phyloP scores from a whole-genome alignment of 2,113 vertebrate genomes.

The Anguilla japonica region DNA sequence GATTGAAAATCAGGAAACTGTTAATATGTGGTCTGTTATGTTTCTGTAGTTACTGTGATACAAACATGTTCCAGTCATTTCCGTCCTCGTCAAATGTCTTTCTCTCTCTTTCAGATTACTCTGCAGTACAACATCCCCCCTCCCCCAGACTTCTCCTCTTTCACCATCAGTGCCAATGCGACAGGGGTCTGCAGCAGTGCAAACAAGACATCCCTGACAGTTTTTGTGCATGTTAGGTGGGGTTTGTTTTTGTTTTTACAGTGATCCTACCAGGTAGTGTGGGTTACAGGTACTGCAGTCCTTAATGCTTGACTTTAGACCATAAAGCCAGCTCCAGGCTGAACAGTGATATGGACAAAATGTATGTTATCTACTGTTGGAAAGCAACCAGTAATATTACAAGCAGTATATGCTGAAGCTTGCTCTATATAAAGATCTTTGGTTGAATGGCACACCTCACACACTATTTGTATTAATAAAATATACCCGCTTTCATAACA shows the following conservation, averaged over 20 bases:
- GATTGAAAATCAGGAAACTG: not conserved
- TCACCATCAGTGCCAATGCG: not conserved
- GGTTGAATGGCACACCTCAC: too few species aligned
- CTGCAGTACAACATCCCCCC: constrained; percentile 46
- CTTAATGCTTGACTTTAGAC: too few species aligned
- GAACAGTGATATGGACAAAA: too few species aligned
- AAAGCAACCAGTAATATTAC: too few species aligned
- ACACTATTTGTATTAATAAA: too few species aligned
- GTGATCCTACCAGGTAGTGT: too few species aligned
- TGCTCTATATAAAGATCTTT: too few species aligned
- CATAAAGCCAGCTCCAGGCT: too few species aligned
- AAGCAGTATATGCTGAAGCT: too few species aligned
- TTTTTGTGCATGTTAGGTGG: not conserved
- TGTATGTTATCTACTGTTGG: too few species aligned
- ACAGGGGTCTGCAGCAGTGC: constrained; percentile 29
- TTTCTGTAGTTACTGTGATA: not conserved
- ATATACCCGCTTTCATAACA: too few species aligned
- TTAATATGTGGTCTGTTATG: not conserved
- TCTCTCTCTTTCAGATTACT: constrained; percentile 29
- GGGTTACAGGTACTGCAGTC: too few species aligned
- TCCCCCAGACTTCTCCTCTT: constrained; percentile 27
- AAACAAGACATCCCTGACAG: not conserved
- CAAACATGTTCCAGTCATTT: not conserved
- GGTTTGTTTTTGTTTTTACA: not conserved
- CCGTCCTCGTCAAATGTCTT: not conserved